Percentiles rank a stretch among this genome's conserved stretches.
Conservation (phyloP, 1,140 invertebrate genomes). For the Hirudo medicinalis region DNA sequence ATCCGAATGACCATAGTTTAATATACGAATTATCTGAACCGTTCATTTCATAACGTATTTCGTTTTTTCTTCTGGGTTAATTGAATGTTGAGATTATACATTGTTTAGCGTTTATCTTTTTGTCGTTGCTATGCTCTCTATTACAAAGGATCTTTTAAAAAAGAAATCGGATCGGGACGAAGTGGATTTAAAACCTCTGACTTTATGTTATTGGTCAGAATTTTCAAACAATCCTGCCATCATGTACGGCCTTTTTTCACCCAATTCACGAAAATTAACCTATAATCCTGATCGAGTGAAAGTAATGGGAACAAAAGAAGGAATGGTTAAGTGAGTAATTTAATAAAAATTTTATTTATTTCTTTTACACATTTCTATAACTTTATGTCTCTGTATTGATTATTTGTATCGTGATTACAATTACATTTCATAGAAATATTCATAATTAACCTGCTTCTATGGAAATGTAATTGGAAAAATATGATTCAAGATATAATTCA, state of each 20-base stretch:
- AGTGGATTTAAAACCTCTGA: slow-evolving; percentile 23
- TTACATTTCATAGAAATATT: too few relatives aligned
- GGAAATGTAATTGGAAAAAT: too few relatives aligned
- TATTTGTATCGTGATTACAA: too few relatives aligned
- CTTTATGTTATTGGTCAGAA: slow-evolving; percentile 23
- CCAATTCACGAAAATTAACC: slow-evolving; percentile 19
- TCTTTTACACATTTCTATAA: not conserved
- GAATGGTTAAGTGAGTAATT: slow-evolving; percentile 24
- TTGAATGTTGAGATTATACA: too few relatives aligned
- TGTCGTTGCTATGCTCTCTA: slow-evolving; percentile 14
- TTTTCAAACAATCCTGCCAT: slow-evolving; percentile 24
- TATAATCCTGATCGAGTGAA: slow-evolving; percentile 24
- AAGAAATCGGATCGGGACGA: slow-evolving; percentile 15
- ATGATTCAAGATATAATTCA: too few relatives aligned
- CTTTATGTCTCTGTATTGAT: not conserved
- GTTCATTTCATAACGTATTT: too few relatives aligned
- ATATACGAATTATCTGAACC: too few relatives aligned
- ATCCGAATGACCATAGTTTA: too few relatives aligned
- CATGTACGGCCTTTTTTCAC: slow-evolving; percentile 23
- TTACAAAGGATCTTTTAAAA: slow-evolving; percentile 20
- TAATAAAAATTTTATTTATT: not conserved
- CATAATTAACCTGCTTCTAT: too few relatives aligned
- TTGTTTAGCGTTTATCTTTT: too few relatives aligned
- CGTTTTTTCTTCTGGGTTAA: too few relatives aligned
- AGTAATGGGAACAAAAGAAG: slow-evolving; percentile 24